Percentiles rank a stretch among this genome's conserved stretches.
phyloP scores from a whole-genome alignment of 1,140 invertebrate genomes.

The Drosophila mojavensis region DNA sequence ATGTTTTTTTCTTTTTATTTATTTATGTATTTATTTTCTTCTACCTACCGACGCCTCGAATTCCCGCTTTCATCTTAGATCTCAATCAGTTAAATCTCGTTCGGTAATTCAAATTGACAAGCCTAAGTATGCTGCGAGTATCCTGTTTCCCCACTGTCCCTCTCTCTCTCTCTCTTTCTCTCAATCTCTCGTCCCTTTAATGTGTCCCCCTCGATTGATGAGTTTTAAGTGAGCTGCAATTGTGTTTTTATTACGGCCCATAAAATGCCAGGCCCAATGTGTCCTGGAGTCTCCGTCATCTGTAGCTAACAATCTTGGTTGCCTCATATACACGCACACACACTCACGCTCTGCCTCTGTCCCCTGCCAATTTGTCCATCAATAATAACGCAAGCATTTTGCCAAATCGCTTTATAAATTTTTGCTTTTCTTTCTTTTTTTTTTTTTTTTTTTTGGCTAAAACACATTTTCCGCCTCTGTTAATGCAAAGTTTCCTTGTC shows the following conservation, averaged over 20 bases:
- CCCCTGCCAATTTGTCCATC: constrained; percentile 36
- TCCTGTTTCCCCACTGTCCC: neutral
- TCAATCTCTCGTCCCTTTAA: constrained; percentile 42
- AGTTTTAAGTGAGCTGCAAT: constrained; percentile 63
- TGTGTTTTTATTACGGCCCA: constrained; percentile 72
- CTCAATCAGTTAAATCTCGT: constrained; percentile 76
- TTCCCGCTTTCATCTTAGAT: constrained; percentile 34
- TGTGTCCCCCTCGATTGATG: constrained; percentile 71
- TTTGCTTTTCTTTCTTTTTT: constrained; percentile 13
- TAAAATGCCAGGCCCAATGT: constrained; percentile 43
- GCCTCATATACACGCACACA: neutral
- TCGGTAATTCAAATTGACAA: constrained; percentile 71
- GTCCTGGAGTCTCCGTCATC: constrained; percentile 46
- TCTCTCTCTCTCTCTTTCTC: neutral
- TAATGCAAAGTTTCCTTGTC: constrained; percentile 1
- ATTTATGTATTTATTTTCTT: neutral
- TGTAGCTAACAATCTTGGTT: constrained; percentile 23
- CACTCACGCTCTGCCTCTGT: neutral
- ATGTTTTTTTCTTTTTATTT: neutral
- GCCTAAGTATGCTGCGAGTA: constrained; percentile 8
- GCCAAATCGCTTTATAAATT: constrained; percentile 76
- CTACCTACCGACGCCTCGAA: neutral
- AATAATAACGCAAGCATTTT: constrained; percentile 77
- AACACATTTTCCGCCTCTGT: constrained; percentile 55
- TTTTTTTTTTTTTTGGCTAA: constrained; percentile 5